phyloP scores from a whole-genome alignment of 64 coral and sea anemone genomes.

The Porites australiensis region DNA sequence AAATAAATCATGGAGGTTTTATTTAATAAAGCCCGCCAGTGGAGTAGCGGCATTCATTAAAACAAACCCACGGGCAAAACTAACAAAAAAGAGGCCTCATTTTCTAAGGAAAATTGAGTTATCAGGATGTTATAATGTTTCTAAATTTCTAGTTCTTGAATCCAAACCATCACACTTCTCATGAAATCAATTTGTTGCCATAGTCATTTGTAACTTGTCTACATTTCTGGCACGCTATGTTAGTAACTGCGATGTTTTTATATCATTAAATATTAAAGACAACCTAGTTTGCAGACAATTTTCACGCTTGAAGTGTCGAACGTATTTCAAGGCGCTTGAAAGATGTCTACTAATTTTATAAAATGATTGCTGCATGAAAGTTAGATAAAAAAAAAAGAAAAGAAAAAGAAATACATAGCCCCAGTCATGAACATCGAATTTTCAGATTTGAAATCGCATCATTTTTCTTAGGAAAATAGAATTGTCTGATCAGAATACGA shows the following conservation, averaged over 20 bases:
- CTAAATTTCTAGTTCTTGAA: neutral
- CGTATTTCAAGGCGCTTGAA: too few species aligned
- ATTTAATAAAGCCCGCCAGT: neutral
- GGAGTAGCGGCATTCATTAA: neutral
- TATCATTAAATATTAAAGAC: conserved; percentile 40
- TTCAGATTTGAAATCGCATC: neutral
- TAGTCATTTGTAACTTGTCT: neutral
- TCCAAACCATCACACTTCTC: neutral
- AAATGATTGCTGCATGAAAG: neutral
- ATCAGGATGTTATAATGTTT: neutral
- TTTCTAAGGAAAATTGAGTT: too few species aligned
- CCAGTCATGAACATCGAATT: too few species aligned
- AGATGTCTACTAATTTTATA: too few species aligned
- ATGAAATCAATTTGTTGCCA: neutral
- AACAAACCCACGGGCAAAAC: neutral
- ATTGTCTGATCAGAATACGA: conserved; percentile 6
- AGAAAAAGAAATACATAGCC: neutral
- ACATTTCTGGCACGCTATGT: neutral
- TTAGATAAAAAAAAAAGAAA: neutral
- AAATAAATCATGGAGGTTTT: neutral
- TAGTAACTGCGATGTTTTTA: conserved; percentile 23
- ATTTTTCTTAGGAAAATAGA: conserved; percentile 7
- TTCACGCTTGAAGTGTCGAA: neutral
- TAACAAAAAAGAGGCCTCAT: neutral
- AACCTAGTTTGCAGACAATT: neutral